Percentiles rank a stretch among this genome's conserved stretches.
phyloP scores from a whole-genome alignment of 2,888 invertebrate genomes.

The Catocala sponsa region DNA sequence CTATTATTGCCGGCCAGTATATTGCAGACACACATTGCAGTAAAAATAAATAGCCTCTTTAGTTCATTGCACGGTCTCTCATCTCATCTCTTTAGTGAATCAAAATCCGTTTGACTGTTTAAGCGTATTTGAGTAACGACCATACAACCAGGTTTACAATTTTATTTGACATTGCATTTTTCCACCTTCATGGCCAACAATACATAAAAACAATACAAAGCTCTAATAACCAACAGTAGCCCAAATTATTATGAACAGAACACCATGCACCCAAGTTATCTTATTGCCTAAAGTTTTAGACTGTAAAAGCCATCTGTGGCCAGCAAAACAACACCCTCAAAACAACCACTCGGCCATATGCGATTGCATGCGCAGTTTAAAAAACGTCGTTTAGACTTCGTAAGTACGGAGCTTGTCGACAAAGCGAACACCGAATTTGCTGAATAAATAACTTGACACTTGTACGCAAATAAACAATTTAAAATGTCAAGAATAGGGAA shows the following conservation, averaged over 20 bases:
- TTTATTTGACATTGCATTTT: too few species aligned
- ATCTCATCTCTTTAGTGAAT: too few species aligned
- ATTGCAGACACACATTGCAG: too few species aligned
- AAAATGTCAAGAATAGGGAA: slow-evolving; percentile 86
- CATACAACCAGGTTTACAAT: too few species aligned
- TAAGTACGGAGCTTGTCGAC: slow-evolving; percentile 19
- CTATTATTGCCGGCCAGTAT: too few species aligned
- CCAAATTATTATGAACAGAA: not conserved
- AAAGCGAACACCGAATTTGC: slow-evolving; percentile 52
- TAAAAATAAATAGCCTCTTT: too few species aligned
- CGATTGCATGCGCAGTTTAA: slow-evolving; percentile 15
- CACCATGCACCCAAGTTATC: not conserved
- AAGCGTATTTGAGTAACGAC: too few species aligned
- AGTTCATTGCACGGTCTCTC: too few species aligned
- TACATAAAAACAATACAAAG: too few species aligned
- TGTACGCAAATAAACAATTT: slow-evolving; percentile 87
- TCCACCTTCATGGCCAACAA: too few species aligned
- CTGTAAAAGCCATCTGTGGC: slow-evolving; percentile 31
- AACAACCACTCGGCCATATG: slow-evolving; percentile 6
- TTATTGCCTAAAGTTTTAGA: slow-evolving; percentile 1
- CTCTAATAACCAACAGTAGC: too few species aligned
- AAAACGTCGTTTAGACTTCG: slow-evolving; percentile 4
- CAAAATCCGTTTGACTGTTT: too few species aligned
- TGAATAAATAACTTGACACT: slow-evolving; percentile 87
- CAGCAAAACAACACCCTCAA: slow-evolving; percentile 23